These are phyloP conservation scores for Dichetophora obliterata DNA, from an alignment of 2,888 invertebrate genomes.

Conservation along the genomic window DNA sequence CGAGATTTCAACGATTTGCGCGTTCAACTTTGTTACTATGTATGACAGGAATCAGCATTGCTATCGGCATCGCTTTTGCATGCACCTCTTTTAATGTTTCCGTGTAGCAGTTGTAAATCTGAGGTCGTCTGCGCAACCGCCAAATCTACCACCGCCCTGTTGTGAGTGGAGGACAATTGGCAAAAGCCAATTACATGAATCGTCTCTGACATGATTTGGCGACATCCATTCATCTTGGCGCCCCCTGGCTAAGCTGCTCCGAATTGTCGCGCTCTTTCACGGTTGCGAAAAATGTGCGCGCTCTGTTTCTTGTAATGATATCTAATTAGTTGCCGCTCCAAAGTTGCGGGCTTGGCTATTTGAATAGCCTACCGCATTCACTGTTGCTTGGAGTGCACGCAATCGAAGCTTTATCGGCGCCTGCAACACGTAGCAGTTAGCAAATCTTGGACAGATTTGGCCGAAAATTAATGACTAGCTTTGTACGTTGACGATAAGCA, in stretches of 20 bases:
- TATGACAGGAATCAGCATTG: constrained; percentile 2
- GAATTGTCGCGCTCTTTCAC: background rate
- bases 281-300: background rate
- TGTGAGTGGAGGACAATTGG: too few relatives aligned
- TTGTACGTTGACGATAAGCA: background rate
- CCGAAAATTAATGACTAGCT: constrained; percentile 7
- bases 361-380: background rate
- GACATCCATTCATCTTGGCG: constrained; percentile 40
- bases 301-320: constrained; percentile 35
- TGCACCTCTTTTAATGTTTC: constrained; percentile 6
- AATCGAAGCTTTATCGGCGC: constrained; percentile 11
- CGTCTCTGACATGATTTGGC: constrained; percentile 36
- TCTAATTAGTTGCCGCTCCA: constrained; percentile 37
- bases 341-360: background rate
- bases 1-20: constrained; percentile 3
- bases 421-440: background rate
- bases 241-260: background rate
- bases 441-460: background rate
- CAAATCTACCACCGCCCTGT: constrained; percentile 2
- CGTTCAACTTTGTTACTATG: background rate
- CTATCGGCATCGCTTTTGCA: constrained; percentile 26
- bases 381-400: background rate
- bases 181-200: constrained; percentile 39
- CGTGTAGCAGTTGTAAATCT: constrained; percentile 37
- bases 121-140: constrained; percentile 1